Conservation (phyloP, 2,888 invertebrate genomes). For the Papilio demoleus region DNA sequence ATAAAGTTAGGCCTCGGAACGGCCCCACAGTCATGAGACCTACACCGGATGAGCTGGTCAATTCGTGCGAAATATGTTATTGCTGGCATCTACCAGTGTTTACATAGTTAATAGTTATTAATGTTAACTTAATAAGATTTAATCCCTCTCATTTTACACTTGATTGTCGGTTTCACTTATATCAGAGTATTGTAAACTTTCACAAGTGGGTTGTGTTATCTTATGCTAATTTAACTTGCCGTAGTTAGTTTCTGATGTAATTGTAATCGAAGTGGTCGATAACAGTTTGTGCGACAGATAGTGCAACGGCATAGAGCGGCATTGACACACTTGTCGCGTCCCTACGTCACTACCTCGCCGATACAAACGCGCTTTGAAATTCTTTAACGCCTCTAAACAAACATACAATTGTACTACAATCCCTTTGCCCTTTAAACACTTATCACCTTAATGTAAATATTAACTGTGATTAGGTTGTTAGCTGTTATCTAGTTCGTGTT, state of each 20-base stretch:
- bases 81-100: too few relatives aligned
- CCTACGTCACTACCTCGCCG: constrained; percentile 62
- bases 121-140: too few relatives aligned
- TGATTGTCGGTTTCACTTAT: too few relatives aligned
- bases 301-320: constrained; percentile 62
- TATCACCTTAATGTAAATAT: constrained; percentile 12
- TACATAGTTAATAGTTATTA: too few relatives aligned
- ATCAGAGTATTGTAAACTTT: too few relatives aligned
- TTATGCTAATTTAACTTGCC: constrained; percentile 26
- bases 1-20: too few relatives aligned
- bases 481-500: not conserved
- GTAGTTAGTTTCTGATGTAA: constrained; percentile 37
- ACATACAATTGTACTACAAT: constrained; percentile 18
- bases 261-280: constrained; percentile 72
- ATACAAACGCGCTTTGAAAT: constrained; percentile 21
- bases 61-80: too few relatives aligned
- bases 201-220: constrained; percentile 1
- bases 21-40: too few relatives aligned
- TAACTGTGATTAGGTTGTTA: not conserved
- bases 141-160: too few relatives aligned
- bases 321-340: constrained; percentile 79
- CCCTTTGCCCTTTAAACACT: constrained; percentile 30
- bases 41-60: too few relatives aligned
- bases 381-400: constrained; percentile 40
- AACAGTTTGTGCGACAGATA: constrained; percentile 71